Conservation (phyloP, 2,797 vertebrate species). For the Enteromius thamalakanensis region DNA sequence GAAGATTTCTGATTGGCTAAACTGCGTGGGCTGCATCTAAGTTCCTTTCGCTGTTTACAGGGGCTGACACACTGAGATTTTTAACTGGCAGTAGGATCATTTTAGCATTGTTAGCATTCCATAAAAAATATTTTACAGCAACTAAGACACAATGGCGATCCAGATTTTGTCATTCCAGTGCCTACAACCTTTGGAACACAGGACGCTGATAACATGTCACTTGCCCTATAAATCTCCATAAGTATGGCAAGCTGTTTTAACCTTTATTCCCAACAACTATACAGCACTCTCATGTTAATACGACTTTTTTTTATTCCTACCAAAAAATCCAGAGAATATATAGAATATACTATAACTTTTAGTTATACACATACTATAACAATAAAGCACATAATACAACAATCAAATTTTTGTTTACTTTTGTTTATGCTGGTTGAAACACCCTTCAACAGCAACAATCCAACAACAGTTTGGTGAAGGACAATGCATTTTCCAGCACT, state of each 20-base stretch:
- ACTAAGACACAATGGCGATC: not conserved
- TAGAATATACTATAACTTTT: no score
- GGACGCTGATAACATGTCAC: not conserved
- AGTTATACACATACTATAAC: no score
- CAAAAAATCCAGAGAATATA: not conserved
- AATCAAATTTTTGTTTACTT: not conserved
- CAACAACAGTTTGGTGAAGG: no score
- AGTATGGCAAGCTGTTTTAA: not conserved
- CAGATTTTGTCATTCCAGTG: not conserved
- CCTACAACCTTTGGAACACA: not conserved
- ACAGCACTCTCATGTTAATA: not conserved
- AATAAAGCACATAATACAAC: no score
- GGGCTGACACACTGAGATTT: not conserved
- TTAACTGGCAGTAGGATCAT: not conserved
- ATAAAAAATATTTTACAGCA: not conserved
- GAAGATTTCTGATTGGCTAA: not conserved
- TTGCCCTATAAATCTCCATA: not conserved
- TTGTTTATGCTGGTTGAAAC: no score
- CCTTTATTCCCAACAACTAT: not conserved
- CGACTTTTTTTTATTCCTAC: not conserved
- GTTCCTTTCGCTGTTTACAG: not conserved
- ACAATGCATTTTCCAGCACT: no score
- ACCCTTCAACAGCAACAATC: no score
- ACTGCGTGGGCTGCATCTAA: not conserved
- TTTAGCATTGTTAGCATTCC: no score